Conservation (phyloP, 2,888 invertebrate genomes). For the Suillia variegata region DNA sequence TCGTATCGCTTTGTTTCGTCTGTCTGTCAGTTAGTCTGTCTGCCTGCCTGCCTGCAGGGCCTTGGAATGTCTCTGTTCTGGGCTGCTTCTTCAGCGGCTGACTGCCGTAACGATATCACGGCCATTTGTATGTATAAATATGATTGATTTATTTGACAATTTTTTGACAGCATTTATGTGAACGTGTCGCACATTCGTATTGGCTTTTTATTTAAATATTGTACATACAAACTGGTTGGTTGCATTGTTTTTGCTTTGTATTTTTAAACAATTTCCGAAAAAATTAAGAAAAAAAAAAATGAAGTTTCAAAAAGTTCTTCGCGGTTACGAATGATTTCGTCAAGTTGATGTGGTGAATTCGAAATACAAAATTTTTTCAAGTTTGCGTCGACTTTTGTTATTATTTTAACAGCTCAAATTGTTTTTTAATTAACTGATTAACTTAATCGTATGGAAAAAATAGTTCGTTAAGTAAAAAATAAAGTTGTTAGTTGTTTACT, state of each 20-base stretch:
- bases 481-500: no score
- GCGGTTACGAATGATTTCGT: no score
- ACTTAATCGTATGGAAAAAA: no score
- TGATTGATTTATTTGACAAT: constrained; percentile 58
- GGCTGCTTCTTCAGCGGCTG: no score
- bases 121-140: constrained; percentile 52
- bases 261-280: neutral
- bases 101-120: constrained; percentile 32
- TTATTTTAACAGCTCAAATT: no score
- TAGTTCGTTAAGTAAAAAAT: no score
- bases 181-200: constrained; percentile 44
- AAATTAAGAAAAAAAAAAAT: neutral
- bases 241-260: neutral
- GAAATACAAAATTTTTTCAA: no score
- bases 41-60: neutral
- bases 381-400: no score
- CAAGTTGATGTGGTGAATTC: no score
- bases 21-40: neutral
- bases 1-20: neutral
- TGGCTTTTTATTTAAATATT: constrained; percentile 7
- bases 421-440: no score
- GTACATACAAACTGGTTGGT: no score
- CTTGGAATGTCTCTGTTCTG: neutral
- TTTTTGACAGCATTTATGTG: constrained; percentile 48
- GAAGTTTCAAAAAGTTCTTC: no score